Percentiles rank a stretch among this genome's conserved stretches.
These are phyloP conservation scores for Plecturocebus donacophilus DNA, from an alignment of 2,113 vertebrate genomes.

Conservation along the genomic window DNA sequence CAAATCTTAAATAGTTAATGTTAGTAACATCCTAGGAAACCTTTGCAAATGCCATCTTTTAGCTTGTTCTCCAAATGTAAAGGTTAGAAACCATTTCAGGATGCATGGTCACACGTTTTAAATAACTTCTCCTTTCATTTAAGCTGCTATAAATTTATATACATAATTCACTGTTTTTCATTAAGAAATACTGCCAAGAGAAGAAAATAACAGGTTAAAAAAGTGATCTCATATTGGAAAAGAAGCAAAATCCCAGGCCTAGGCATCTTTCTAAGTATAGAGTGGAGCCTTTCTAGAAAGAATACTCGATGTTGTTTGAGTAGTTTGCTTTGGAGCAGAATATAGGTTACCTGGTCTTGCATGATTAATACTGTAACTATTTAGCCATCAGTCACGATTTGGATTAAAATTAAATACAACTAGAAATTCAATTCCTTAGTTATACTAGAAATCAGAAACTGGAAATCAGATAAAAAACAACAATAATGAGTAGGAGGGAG, in stretches of 20 bases:
- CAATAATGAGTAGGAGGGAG: background rate
- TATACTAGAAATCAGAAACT: background rate
- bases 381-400: background rate
- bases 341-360: background rate
- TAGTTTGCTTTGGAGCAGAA: background rate
- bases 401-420: conserved; percentile 2
- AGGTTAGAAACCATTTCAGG: conserved; percentile 45
- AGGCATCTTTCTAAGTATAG: background rate
- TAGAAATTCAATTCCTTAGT: background rate
- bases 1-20: conserved; percentile 17
- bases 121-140: conserved; percentile 28
- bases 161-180: conserved; percentile 45
- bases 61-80: conserved; percentile 37
- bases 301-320: background rate
- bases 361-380: background rate
- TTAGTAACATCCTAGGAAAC: background rate
- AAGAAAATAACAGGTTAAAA: conserved; percentile 14
- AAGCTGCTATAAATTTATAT: background rate
- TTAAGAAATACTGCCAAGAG: conserved; percentile 33
- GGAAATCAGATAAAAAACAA: background rate
- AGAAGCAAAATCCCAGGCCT: background rate
- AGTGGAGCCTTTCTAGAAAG: background rate
- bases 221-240: background rate
- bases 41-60: conserved; percentile 59
- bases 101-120: conserved; percentile 30